phyloP scores from a whole-genome alignment of 37 sponge, comb jelly and placozoan genomes.

The Mnemiopsis leidyi region DNA sequence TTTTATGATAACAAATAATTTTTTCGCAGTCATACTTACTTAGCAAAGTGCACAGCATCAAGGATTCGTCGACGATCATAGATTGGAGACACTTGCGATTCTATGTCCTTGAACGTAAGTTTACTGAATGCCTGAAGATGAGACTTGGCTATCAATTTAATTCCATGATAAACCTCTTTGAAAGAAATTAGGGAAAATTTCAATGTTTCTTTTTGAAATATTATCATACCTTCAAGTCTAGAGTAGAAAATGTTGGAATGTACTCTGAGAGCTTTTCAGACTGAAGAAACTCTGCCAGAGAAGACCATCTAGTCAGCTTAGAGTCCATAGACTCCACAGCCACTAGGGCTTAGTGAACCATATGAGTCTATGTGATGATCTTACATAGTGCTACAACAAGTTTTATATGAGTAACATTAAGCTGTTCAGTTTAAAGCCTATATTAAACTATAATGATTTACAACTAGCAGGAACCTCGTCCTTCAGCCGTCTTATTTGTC shows the following conservation, averaged over 20 bases:
- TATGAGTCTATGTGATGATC: background rate
- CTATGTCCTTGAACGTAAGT: background rate
- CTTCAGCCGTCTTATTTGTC: too few species aligned
- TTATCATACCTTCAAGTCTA: conserved; percentile 39
- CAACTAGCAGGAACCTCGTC: too few species aligned
- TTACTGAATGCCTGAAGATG: conserved; percentile 30
- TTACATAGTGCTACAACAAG: background rate
- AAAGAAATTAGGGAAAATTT: too few species aligned
- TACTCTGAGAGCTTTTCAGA: conserved; percentile 47
- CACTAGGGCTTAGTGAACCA: conserved; percentile 23
- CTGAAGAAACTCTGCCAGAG: conserved; percentile 63
- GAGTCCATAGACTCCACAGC: conserved; percentile 44
- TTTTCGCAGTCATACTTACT: conserved; percentile 5
- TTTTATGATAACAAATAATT: background rate
- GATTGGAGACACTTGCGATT: conserved; percentile 27
- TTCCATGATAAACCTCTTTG: too few species aligned
- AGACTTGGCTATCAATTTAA: background rate
- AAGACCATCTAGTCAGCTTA: conserved; percentile 46
- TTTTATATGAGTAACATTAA: too few species aligned
- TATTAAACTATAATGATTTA: too few species aligned
- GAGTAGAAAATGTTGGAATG: conserved; percentile 61
- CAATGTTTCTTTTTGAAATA: background rate
- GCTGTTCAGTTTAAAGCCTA: too few species aligned
- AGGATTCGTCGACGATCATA: conserved; percentile 41
- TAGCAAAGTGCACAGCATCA: conserved; percentile 49